Base-by-base conservation (phyloP, 2,888 invertebrate genomes). In the Aporophyla lueneburgensis region DNA sequence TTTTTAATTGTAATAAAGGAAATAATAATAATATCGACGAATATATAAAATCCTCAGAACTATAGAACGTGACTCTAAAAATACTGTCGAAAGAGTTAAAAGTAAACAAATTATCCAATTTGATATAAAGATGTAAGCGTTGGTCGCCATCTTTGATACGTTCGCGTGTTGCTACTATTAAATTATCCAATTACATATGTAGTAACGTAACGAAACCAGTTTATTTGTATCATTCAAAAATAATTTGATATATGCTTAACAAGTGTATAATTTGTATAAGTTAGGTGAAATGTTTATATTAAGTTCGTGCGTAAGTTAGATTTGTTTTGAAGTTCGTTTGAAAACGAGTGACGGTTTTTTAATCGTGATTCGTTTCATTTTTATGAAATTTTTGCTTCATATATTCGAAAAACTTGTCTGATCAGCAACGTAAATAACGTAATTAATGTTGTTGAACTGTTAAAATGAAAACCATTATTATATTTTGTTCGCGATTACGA, bases 51-150 rank as follows among this genome's bases (percentile, higher is more conserved):
- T 27, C 14, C 27, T 27, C 21, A 49, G 9, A 27, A 5, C 7
- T 27, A 27, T n/a, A 21, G 5, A 54, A 19, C 12, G 43, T 53
- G 61, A 40, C 59, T 66, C 58, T 58, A 70, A 68, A 72, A 80
- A 83, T 73, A 73, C 63, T 21, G n/a, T 19, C 40, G 14, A 70
- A 80, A 72, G 33, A 68, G 65, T 71, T 72, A 70, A 66, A 56
- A 74, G 59, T 61, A 67, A 59, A 82, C 73, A 77, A 78, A 81
- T 86, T 66, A 81, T 74, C 71, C 63, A 77, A 81, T 84, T 85
- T 78, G 12, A 56, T 58, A 53, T 68, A 70, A 72, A 76, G 72
- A 78, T 74, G 56, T 63, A 76, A 76, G 62, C 56, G 68, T 58
- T 46, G 6, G 56, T 10, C 43, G 67, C 67, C 68, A 76, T 77